Evolutionary conservation across 2,113 vertebrate species (phyloP).

Genomic region (Ageneiosus marmoratus): DNA sequence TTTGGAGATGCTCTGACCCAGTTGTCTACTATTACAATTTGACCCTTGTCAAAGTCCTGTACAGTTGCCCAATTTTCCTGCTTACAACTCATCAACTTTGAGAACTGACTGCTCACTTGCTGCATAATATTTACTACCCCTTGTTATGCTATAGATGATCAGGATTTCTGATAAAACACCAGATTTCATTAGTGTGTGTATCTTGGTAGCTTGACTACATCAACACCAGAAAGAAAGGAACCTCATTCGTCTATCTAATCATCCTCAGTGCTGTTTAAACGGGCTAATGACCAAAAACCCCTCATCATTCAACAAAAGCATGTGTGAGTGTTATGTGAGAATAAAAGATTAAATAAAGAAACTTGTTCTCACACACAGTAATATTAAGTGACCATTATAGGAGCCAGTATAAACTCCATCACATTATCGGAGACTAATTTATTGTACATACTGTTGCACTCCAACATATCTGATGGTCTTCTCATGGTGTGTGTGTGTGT

Average conservation of each 20-base stretch:
- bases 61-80: too few relatives aligned
- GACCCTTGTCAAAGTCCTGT: too few relatives aligned
- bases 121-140: too few relatives aligned
- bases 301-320: slow-evolving; percentile 8
- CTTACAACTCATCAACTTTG: too few relatives aligned
- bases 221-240: slow-evolving; percentile 26
- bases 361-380: slow-evolving; percentile 42
- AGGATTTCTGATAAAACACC: too few relatives aligned
- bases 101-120: too few relatives aligned
- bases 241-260: slow-evolving; percentile 55
- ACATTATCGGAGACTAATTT: slow-evolving; percentile 25
- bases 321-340: slow-evolving; percentile 15
- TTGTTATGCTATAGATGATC: too few relatives aligned
- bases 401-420: slow-evolving; percentile 51
- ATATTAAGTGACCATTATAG: slow-evolving; percentile 41
- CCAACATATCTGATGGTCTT: slow-evolving; percentile 32
- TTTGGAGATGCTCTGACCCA: too few relatives aligned
- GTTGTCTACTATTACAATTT: too few relatives aligned
- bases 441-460: slow-evolving; percentile 13
- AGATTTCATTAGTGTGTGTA: background rate
- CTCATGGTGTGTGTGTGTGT: slow-evolving; percentile 30
- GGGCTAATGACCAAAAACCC: slow-evolving; percentile 41
- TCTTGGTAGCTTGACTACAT: slow-evolving; percentile 40
- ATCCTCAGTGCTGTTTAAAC: slow-evolving; percentile 39
- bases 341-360: slow-evolving; percentile 22